A percentile compares a stretch with the other conserved stretches of the same genome.
Evolutionary conservation across 2,113 vertebrate species (phyloP).

Genomic region (Siphamia tubifer): DNA sequence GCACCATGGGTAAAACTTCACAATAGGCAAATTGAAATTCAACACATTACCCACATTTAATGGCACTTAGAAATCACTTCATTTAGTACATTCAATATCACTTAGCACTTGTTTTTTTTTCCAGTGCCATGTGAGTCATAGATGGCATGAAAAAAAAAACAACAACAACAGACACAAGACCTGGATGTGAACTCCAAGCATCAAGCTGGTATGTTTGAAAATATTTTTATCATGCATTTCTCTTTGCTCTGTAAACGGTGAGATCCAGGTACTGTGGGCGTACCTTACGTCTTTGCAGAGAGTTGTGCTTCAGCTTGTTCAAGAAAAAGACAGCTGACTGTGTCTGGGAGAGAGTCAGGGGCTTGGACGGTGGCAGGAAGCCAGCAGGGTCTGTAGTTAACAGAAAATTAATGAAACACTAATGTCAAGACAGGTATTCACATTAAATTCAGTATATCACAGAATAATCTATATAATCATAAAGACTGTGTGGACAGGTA

Average conservation of each 20-base stretch:
- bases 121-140: conserved; percentile 1
- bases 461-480: neutral
- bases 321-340: conserved; percentile 88
- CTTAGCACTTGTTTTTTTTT: neutral
- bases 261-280: neutral
- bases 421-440: conserved; percentile 9
- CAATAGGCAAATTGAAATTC: too few relatives aligned
- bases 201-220: neutral
- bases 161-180: neutral
- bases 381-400: conserved; percentile 55
- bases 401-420: conserved; percentile 8
- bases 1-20: neutral
- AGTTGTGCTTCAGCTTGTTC: conserved; percentile 88
- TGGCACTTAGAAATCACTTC: neutral
- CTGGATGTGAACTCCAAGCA: conserved; percentile 13
- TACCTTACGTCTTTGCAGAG: conserved; percentile 83
- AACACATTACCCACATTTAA: too few relatives aligned
- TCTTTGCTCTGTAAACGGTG: conserved; percentile 17
- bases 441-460: neutral
- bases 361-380: conserved; percentile 46
- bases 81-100: neutral
- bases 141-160: neutral
- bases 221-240: conserved; percentile 11
- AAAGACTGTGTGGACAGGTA: neutral
- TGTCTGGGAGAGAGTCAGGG: conserved; percentile 53